These are phyloP conservation scores for Caenorhabditis afra DNA, from an alignment of 2,888 invertebrate species.

Conservation along the genomic window DNA sequence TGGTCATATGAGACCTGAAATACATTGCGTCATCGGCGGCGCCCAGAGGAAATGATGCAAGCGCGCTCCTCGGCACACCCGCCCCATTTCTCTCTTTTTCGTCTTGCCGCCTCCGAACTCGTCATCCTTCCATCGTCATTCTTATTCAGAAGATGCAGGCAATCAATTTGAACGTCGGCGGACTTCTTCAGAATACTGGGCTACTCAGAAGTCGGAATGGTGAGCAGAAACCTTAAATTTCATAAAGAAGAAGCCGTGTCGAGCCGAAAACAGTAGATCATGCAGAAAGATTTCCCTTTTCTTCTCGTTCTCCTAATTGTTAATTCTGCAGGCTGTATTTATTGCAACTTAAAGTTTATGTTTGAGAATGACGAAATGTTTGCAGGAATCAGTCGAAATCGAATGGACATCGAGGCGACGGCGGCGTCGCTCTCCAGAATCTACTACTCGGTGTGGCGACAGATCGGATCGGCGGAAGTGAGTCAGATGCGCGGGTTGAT, in stretches of 20 bases:
- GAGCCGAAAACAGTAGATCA: neutral
- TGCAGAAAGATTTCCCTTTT: neutral
- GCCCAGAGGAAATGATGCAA: conserved; percentile 24
- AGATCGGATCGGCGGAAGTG: conserved; percentile 23
- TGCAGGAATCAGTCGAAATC: conserved; percentile 40
- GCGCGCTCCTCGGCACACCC: conserved; percentile 24
- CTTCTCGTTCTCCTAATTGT: too few species aligned
- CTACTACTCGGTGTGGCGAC: conserved; percentile 55
- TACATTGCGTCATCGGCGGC: neutral
- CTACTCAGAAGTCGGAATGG: conserved; percentile 53
- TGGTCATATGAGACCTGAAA: conserved; percentile 15
- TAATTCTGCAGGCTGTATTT: too few species aligned
- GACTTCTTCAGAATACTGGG: conserved; percentile 53
- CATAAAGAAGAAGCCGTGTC: neutral
- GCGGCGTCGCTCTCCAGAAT: conserved; percentile 33
- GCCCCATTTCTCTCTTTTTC: neutral
- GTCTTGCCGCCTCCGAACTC: neutral
- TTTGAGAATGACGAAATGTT: neutral
- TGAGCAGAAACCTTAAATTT: conserved; percentile 5
- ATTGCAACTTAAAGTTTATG: too few species aligned
- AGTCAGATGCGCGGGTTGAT: conserved; percentile 23
- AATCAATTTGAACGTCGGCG: conserved; percentile 53
- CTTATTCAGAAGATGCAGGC: conserved; percentile 44
- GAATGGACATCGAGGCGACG: conserved; percentile 41
- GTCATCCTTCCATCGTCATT: neutral